Base-by-base conservation (phyloP, 2,113 vertebrate genomes). In the Barbus barbus region DNA sequence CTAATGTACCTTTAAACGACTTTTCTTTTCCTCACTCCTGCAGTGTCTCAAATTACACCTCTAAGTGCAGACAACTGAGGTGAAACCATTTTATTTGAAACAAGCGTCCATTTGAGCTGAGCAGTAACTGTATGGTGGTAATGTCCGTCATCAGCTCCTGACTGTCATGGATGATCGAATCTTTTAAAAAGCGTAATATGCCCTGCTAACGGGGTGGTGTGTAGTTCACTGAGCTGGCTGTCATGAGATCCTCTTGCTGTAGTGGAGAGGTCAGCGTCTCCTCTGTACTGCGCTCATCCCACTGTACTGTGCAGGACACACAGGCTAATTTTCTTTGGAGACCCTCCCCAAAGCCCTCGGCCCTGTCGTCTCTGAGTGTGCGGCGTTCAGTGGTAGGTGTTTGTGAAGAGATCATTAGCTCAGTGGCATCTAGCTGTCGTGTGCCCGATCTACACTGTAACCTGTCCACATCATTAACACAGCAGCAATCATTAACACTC, bases 391-490 rank as follows among this genome's bases (percentile, higher is more conserved):
- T 20, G 13, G 36, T 33, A 28, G 31, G 73, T 89, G 89, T 92
- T 91, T 90, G 92, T 92, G 89, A 46, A 18, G 51, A 65, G 75
- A 53, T 53, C 81, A 46, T n/a, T n/a, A n/a, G n/a, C n/a, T n/a
- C n/a, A n/a, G n/a, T n/a, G n/a, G n/a, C n/a, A n/a, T n/a, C n/a
- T n/a, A n/a, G n/a, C n/a, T 72, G 80, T 71, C 28, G 28, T 20
- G 41, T 83, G 74, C 11, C 14, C 9, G 18, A 26, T 83, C 83
- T 26, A 36, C 20, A 73, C 48, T 72, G 48, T 72, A 65, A 85
- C 31, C 77, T 36, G 72, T 77, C 20, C 60, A 44, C 41, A 31
- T 48, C 41, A 51, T 65, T 77, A 61, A 74, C 53, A 74, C 36
- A 83, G n/a, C 69, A 82, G n/a, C 69, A 74, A 9, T 83, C 69